Evolutionary conservation across 2,797 vertebrate genomes (phyloP).

Genomic region (Eidolon dupreanum): DNA sequence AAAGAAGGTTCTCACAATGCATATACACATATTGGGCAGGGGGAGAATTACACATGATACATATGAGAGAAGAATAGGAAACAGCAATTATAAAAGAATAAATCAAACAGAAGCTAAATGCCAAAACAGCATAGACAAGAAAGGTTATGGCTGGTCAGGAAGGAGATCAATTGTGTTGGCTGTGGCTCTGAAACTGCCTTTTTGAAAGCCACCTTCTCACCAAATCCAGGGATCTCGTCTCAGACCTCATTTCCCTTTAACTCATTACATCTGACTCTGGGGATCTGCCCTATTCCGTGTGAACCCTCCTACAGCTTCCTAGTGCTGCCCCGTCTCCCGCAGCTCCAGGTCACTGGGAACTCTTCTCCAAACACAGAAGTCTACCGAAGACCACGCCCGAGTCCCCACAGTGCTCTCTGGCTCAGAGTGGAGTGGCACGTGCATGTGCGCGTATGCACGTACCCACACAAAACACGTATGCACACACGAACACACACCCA

Average conservation of each 20-base stretch:
- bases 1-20: neutral
- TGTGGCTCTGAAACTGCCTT: neutral
- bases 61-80: neutral
- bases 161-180: neutral
- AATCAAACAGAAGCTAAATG: neutral
- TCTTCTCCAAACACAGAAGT: neutral
- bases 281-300: neutral
- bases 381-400: neutral
- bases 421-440: neutral
- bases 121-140: neutral
- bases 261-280: neutral
- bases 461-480: neutral
- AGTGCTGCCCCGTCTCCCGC: neutral
- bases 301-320: neutral
- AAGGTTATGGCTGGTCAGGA: neutral
- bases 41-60: neutral
- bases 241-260: constrained; percentile 1
- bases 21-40: neutral
- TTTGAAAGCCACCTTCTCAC: neutral
- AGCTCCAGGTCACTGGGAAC: neutral
- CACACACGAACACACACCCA: rapidly evolving
- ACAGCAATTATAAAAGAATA: neutral
- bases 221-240: neutral
- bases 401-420: neutral
- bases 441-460: no score